A percentile compares a stretch with the other conserved stretches of the same genome.
These are phyloP conservation scores for Eretmodus cyanostictus DNA, from an alignment of 2,113 vertebrate species.

Conservation along the genomic window DNA sequence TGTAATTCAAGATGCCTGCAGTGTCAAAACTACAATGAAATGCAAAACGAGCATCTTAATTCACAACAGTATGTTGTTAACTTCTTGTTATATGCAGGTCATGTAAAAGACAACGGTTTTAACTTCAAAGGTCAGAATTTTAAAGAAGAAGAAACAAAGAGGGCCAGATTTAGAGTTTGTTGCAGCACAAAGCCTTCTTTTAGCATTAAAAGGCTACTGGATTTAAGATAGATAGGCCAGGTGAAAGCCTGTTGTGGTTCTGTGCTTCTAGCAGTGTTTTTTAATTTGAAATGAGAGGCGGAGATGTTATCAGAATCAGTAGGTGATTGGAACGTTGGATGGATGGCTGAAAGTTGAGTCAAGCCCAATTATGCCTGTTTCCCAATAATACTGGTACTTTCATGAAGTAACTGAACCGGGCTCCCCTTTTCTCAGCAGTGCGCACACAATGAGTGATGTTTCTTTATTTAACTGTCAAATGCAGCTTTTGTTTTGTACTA, in stretches of 20 bases:
- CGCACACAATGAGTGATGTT: not conserved
- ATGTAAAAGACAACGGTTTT: not conserved
- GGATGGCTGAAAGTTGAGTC: accelerated
- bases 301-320: not conserved
- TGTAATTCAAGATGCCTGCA: not conserved
- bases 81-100: not conserved
- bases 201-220: not conserved
- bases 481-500: not conserved
- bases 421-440: not conserved
- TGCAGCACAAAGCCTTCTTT: not conserved
- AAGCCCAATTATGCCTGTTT: not conserved
- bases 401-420: accelerated
- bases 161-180: not conserved
- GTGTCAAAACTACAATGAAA: not conserved
- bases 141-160: not conserved
- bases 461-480: not conserved
- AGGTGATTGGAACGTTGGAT: accelerated
- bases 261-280: accelerated
- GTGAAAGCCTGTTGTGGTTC: not conserved
- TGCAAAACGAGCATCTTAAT: not conserved
- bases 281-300: accelerated
- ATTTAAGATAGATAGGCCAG: not conserved
- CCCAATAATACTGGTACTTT: not conserved
- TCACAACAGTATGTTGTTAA: not conserved
- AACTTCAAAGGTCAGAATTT: not conserved